Base-by-base conservation (phyloP, 2,113 vertebrate genomes). In the Neogobius melanostomus region DNA sequence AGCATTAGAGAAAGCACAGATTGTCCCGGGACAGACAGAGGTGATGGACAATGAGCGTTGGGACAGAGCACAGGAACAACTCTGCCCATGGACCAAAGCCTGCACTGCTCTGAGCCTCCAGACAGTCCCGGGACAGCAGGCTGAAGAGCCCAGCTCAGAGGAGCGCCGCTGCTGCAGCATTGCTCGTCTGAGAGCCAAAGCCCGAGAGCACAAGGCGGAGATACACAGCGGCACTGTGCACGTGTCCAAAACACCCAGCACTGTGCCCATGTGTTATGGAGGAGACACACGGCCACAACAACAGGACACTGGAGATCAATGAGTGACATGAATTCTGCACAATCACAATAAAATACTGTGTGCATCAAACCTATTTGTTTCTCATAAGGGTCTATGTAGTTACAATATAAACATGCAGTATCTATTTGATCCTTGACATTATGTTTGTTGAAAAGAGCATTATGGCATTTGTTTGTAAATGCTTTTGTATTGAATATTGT, bases 131-230 rank as follows among this genome's bases (percentile, higher is more conserved):
- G 82, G 45, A 46, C 36, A 83, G 67, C 63, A 67, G 57, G 56
- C 11, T 44, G 79, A 79, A 76, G 73, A 75, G 62, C 73, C 68
- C 54, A 90, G 86, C 66, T 76, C 91, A 11, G 90, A 93, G 50
- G 87, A 91, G 66, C 84, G 93, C 8, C 93, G 92, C 16, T 93
- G 83, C 62, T 91, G 88, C 80, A 94, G 94, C 84, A 95, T 95
- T 21, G 92, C 93, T 63, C 88, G 88, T 49, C 89, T 95, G 47
- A 82, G 93, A 62, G 93, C 93, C 63, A 94, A 94, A 88, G 93
- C 93, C 77, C 85, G 90, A 76, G 91, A 93, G 82, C 92, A 94
- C 14, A 82, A 91, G 71, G 93, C 94, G 0, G 93, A 90, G 88
- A 92, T 94, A 76, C 87, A 93, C 62, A 73, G 28, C 28, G 28